Evolutionary conservation across 1,140 invertebrate species (phyloP).

Genomic region (Papilio helenus): DNA sequence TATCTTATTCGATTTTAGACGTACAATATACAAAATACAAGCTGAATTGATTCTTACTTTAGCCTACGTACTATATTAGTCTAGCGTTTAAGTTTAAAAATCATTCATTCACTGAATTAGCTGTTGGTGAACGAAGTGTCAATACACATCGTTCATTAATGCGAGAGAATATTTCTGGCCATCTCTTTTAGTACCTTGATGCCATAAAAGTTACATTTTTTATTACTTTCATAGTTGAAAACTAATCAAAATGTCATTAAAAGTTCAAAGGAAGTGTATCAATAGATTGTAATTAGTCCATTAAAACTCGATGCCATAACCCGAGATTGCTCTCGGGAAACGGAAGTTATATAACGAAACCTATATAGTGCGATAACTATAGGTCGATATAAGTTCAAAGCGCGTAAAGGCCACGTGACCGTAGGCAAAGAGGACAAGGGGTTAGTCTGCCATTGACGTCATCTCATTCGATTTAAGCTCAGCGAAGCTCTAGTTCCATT

Average conservation of each 20-base stretch:
- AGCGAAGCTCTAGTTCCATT: background rate
- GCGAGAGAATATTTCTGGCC: background rate
- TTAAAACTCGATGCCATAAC: background rate
- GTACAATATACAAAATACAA: background rate
- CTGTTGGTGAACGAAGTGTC: background rate
- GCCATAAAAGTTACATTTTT: background rate
- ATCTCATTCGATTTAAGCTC: constrained; percentile 1
- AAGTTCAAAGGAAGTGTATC: constrained; percentile 7
- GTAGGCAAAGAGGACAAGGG: constrained; percentile 21
- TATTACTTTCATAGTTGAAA: constrained; percentile 1
- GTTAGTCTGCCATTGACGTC: constrained; percentile 22
- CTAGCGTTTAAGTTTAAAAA: background rate
- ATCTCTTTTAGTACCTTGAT: background rate
- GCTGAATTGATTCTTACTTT: background rate
- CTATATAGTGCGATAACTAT: background rate
- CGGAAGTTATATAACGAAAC: constrained; percentile 9
- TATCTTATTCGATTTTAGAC: background rate
- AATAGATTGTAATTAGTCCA: constrained; percentile 15
- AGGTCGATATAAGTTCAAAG: constrained; percentile 4
- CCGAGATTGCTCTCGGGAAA: constrained; percentile 12
- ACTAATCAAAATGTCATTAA: constrained; percentile 9
- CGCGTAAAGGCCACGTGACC: constrained; percentile 20
- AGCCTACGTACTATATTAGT: background rate
- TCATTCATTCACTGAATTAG: background rate
- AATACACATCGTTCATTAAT: background rate